Conservation (phyloP, 2,888 invertebrate species). For the Aporophyla lueneburgensis region DNA sequence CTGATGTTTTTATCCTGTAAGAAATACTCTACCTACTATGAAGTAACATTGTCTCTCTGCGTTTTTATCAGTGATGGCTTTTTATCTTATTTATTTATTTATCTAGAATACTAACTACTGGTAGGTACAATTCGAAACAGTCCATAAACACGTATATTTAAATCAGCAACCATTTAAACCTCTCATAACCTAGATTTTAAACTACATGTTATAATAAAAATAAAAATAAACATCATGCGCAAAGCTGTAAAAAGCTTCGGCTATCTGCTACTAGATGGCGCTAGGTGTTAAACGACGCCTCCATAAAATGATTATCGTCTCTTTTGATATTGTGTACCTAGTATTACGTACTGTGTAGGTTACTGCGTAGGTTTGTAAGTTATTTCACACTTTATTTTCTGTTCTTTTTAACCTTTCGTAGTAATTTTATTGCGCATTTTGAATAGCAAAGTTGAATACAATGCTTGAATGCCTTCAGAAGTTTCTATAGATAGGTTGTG, state of each 20-base stretch:
- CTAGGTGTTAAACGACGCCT: slow-evolving; percentile 39
- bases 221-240: neutral
- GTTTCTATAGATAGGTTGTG: neutral
- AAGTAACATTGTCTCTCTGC: neutral
- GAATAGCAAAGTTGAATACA: slow-evolving; percentile 11
- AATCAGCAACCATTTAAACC: neutral
- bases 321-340: slow-evolving; percentile 11
- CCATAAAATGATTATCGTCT: slow-evolving; percentile 23
- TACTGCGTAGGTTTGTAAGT: slow-evolving; percentile 18
- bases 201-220: neutral
- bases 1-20: neutral
- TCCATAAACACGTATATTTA: neutral
- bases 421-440: slow-evolving; percentile 10
- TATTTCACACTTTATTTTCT: slow-evolving; percentile 11
- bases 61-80: neutral
- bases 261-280: slow-evolving; percentile 65
- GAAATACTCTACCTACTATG: neutral
- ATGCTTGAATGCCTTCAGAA: slow-evolving; percentile 1
- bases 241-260: slow-evolving; percentile 15
- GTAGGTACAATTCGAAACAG: neutral
- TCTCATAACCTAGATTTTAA: neutral
- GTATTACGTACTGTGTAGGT: neutral
- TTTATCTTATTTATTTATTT: slow-evolving; percentile 9
- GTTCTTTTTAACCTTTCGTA: slow-evolving; percentile 11
- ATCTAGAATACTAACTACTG: neutral